These are phyloP conservation scores for Oreotrochilus melanogaster DNA, from an alignment of 2,113 vertebrate species.

Conservation along the genomic window DNA sequence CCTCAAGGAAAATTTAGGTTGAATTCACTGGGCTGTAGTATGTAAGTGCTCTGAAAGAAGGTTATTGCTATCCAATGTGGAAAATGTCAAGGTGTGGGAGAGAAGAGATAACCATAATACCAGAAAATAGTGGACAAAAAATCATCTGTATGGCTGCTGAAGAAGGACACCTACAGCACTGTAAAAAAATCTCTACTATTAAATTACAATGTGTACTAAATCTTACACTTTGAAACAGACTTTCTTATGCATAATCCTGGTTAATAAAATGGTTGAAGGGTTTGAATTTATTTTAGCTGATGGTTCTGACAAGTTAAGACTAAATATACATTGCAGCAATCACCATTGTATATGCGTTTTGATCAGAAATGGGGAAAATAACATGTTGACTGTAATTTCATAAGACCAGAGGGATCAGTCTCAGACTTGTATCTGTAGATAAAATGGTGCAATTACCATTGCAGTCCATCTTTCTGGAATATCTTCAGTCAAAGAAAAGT, in stretches of 20 bases:
- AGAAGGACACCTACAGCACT: neutral
- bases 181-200: neutral
- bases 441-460: constrained; percentile 66
- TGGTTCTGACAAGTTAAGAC: constrained; percentile 59
- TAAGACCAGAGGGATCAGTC: constrained; percentile 68
- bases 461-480: constrained; percentile 77
- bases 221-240: neutral
- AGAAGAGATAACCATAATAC: constrained; percentile 37
- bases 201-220: constrained; percentile 24
- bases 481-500: constrained; percentile 76
- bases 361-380: constrained; percentile 73
- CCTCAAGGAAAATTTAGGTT: neutral
- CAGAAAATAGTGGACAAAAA: neutral
- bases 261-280: constrained; percentile 46
- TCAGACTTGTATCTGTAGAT: constrained; percentile 72
- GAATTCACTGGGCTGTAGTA: neutral
- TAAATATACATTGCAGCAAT: constrained; percentile 32
- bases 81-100: constrained; percentile 29
- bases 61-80: neutral
- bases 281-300: constrained; percentile 1
- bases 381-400: constrained; percentile 73
- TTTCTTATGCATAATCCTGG: neutral
- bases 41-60: neutral
- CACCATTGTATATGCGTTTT: constrained; percentile 59
- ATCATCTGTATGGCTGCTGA: neutral